These are phyloP conservation scores for Dasyornis broadbenti DNA, from an alignment of 2,113 vertebrate species.

Conservation along the genomic window DNA sequence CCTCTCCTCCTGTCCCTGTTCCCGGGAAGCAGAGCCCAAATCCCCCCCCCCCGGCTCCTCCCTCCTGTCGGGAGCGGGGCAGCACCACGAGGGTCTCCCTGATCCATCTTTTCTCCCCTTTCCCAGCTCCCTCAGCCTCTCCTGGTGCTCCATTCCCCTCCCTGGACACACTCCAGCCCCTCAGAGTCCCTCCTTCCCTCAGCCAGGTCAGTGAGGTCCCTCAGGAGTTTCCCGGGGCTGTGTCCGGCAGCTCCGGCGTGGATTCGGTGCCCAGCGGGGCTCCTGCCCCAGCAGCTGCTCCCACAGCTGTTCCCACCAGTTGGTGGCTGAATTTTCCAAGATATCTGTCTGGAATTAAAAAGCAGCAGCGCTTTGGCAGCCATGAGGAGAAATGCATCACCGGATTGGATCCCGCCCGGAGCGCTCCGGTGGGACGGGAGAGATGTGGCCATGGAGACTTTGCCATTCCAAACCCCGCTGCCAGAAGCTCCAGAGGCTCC, in stretches of 20 bases:
- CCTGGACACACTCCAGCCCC: neutral
- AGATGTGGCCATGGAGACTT: accelerated
- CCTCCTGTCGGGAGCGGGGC: neutral
- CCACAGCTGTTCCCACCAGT: conserved; percentile 54
- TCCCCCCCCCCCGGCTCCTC: accelerated
- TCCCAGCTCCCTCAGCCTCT: neutral
- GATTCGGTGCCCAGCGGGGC: neutral
- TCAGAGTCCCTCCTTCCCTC: neutral
- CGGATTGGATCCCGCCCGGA: neutral
- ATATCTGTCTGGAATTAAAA: conserved; percentile 43
- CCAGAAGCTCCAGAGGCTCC: neutral
- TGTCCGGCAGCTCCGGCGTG: accelerated
- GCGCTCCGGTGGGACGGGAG: accelerated
- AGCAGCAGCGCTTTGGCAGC: conserved; percentile 26
- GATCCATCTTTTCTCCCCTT: neutral
- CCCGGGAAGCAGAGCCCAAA: neutral
- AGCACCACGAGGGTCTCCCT: neutral
- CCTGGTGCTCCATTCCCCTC: neutral
- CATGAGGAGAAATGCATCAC: neutral
- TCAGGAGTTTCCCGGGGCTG: neutral
- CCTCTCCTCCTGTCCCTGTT: neutral
- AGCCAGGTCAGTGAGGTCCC: neutral
- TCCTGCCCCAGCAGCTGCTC: conserved; percentile 38
- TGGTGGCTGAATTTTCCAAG: conserved; percentile 39
- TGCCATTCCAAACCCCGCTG: neutral